Evolutionary conservation across 2,888 invertebrate species (phyloP), one percentile per base, ranked within the genome.

Genomic region (Cephonodes hylas): DNA sequence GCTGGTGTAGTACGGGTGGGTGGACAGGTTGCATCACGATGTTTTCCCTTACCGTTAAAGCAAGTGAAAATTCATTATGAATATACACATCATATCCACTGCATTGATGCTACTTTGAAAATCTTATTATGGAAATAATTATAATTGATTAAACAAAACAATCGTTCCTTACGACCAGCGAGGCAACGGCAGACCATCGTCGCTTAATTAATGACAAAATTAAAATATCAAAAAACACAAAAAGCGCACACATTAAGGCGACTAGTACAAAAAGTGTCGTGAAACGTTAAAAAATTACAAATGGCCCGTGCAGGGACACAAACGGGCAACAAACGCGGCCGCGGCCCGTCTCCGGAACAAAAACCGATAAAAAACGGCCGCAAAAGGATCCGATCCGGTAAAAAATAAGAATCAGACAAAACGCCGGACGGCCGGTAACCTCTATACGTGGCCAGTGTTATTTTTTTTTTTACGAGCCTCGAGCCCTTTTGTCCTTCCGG

Each of bases 381-480:
- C 77, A 84, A 87, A 90, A 88, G 89, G 89, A 87, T 88, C 89
- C 89, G 89, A 91, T 89, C 85, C 89, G 89, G 89, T 89, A 91
- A 91, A 91, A 53, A 91, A 91, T 92, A 92, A 92, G 91, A 92
- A 91, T 86, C 84, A 89, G 91, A 91, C 91, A 92, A 92, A 87
- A 88, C 85, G 79, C 83, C 80, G 85, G 85, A 77, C 83, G 80
- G 78, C 81, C 83, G 85, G 83, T 80, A 80, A 82, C 86, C 88
- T 89, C 85, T 89, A 86, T 88, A 90, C 89, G 89, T 89, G 91
- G 86, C 88, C 89, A 86, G 89, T 88, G 53, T 15, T n/a, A n/a
- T n/a, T n/a, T n/a, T 53, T 53, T 89, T 92, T 91, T 91, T 90
- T 89, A 88, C 85, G 87, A 87, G 81, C 71, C 84, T 77, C 75